Base-by-base conservation (phyloP, 2,113 vertebrate genomes). In the Phainopepla nitens region DNA sequence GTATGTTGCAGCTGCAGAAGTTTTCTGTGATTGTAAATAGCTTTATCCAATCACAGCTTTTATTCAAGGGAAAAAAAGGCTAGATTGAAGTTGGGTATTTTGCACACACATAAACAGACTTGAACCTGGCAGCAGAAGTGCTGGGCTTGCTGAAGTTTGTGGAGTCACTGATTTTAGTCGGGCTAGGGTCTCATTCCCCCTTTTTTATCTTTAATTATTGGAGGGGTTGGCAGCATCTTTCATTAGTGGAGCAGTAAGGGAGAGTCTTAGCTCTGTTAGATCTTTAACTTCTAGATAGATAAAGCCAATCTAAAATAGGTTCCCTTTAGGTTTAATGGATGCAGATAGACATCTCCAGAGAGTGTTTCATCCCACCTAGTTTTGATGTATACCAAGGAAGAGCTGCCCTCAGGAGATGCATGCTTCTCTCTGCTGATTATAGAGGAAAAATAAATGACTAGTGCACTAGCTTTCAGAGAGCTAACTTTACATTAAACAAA, bases 291-390 rank as follows among this genome's bases (percentile, higher is more conserved):
- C 29, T 39, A 83, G 54, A 53, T 3, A 88, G 75, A 93, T 53
- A 92, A 90, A 92, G 88, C 15, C 80, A 69, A 81, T 69, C 50
- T 94, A 73, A 96, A 86, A 54, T 36, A 80, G 58, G 18, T 19
- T 94, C 25, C 45, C 35, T 90, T 58, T 80, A 33, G 8, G 91
- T 82, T 85, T 95, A 92, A 92, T 90, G 41, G 57, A 68, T 76
- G 25, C 28, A 93, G 95, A 94, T 83, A 97, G 71, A 73, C 66
- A 95, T 95, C 92, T 95, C 79, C 54, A 93, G 76, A 70, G 20
- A 36, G 29, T 92, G 76, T 92, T 95, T 92, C 62, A 90, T 86
- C 92, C 68, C 86, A 86, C 88, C 85, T 50, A 53, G 82, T 94
- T 90, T 93, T 94, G 88, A 94, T 80, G 71, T 69, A 90, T 33